These are phyloP conservation scores for Trilocha varians DNA, from an alignment of 2,888 invertebrate genomes.

Conservation along the genomic window DNA sequence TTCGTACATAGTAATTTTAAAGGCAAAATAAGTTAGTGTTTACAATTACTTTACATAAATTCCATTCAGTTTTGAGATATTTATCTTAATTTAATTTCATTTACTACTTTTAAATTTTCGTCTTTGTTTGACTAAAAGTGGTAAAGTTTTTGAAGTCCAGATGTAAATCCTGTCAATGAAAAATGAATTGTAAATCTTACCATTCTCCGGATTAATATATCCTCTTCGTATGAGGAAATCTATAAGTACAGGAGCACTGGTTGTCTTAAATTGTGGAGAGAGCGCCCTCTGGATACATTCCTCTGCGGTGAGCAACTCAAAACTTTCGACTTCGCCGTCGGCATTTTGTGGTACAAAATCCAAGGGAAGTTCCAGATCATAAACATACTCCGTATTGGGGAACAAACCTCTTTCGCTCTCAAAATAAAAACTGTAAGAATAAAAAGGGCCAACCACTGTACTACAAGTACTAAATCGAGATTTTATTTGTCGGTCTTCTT, in stretches of 20 bases:
- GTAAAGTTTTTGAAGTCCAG: no score
- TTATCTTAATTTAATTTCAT: no score
- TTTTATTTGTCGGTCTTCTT: no score
- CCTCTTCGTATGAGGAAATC: conserved; percentile 96
- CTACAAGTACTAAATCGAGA: no score
- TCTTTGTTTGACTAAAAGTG: no score
- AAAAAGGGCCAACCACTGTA: no score
- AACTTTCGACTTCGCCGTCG: conserved; percentile 95
- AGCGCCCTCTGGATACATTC: conserved; percentile 88
- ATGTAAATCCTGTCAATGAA: no score
- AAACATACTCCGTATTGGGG: conserved; percentile 95
- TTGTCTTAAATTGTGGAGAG: conserved; percentile 91
- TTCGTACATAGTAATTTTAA: background rate
- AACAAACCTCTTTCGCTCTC: conserved; percentile 94
- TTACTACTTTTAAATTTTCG: no score
- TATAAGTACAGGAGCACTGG: conserved; percentile 91
- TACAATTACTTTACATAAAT: background rate
- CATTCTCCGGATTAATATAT: conserved; percentile 90
- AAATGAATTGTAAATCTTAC: conserved; percentile 57
- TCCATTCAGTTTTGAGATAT: no score
- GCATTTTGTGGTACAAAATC: conserved; percentile 94
- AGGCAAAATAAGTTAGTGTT: conserved; percentile 1
- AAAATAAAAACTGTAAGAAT: conserved; percentile 88
- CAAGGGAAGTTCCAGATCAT: conserved; percentile 90
- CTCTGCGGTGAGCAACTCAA: conserved; percentile 87